Evolutionary conservation across 2,888 invertebrate genomes (phyloP).

Genomic region (Balanococcus diminutus): DNA sequence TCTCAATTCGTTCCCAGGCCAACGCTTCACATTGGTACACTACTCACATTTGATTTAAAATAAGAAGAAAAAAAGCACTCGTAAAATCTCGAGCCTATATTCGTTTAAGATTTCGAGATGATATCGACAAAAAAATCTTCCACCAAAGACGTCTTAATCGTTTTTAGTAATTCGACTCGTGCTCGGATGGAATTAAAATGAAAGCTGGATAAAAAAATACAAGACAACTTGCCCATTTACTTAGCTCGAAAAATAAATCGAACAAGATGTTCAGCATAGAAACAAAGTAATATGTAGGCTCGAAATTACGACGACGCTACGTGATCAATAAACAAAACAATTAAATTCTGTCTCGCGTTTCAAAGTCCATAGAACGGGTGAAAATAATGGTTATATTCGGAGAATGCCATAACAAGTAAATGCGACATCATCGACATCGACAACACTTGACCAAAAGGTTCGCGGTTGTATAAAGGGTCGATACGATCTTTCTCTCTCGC

Average conservation of each 20-base stretch:
- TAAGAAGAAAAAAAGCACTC: neutral
- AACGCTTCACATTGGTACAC: neutral
- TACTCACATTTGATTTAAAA: neutral
- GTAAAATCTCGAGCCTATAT: neutral
- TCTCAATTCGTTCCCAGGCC: neutral
- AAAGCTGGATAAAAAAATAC: neutral
- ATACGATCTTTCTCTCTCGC: neutral
- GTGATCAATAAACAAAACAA: conserved; percentile 23
- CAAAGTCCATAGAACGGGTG: neutral
- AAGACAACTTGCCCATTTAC: neutral
- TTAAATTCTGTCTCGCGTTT: conserved; percentile 29
- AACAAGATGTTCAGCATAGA: neutral
- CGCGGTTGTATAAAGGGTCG: neutral
- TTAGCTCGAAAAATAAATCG: neutral
- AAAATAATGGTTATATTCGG: neutral
- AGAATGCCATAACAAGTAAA: neutral
- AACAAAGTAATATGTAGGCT: neutral
- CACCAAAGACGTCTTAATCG: neutral
- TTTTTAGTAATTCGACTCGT: neutral
- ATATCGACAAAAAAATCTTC: neutral
- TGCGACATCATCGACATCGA: neutral
- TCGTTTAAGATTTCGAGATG: neutral
- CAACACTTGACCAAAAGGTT: conserved; percentile 3
- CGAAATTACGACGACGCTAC: conserved; percentile 1
- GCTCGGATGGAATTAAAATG: neutral